Evolutionary conservation across 2,113 vertebrate genomes (phyloP).

Genomic region (Dicrurus megarhynchus): DNA sequence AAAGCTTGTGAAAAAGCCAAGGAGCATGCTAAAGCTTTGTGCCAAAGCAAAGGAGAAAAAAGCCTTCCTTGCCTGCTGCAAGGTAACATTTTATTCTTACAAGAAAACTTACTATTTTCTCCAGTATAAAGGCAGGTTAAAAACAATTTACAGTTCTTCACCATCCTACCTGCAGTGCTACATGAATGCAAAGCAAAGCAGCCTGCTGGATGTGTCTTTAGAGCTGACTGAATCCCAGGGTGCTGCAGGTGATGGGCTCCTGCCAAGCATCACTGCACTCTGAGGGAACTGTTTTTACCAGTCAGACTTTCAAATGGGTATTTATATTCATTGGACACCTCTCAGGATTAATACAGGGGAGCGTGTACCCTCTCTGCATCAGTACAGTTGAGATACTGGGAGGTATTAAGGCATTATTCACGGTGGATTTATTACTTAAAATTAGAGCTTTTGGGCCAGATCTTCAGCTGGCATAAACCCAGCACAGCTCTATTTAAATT

Average conservation of each 20-base stretch:
- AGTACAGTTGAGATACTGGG: not conserved
- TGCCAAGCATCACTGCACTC: conserved; percentile 23
- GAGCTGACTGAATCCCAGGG: not conserved
- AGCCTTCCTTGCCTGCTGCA: not conserved
- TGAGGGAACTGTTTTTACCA: not conserved
- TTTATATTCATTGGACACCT: conserved; percentile 28
- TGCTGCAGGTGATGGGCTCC: conserved; percentile 41
- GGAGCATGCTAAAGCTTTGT: not conserved
- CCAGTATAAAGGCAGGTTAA: not conserved
- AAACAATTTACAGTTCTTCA: not conserved
- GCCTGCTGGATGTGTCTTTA: not conserved
- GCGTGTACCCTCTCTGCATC: not conserved
- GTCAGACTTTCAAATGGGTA: not conserved
- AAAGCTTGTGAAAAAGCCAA: not conserved
- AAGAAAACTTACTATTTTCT: not conserved
- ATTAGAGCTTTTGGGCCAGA: conserved; percentile 3
- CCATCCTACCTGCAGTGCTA: not conserved
- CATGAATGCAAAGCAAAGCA: conserved; percentile 30
- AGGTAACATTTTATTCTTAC: not conserved
- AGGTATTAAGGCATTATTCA: conserved; percentile 12
- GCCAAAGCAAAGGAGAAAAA: not conserved
- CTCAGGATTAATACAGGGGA: not conserved
- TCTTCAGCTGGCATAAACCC: conserved; percentile 19
- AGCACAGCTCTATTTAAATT: not conserved
- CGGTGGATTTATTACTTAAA: not conserved